A percentile compares a stretch with the other conserved stretches of the same genome.
Evolutionary conservation across 1,140 invertebrate species (phyloP).

Genomic region (Theocolax elegans): DNA sequence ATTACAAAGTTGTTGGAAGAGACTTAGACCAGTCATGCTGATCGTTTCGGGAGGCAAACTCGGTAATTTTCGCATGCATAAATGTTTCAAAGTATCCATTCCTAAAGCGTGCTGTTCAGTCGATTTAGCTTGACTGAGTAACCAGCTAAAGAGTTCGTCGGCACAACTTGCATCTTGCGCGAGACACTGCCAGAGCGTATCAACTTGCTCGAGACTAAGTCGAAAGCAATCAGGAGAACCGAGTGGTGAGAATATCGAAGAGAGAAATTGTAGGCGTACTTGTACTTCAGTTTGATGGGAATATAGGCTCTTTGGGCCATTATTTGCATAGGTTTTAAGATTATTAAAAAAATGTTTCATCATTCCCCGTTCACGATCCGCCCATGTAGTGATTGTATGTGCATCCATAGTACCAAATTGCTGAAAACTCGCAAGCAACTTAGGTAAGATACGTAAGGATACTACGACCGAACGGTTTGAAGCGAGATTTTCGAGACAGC

Average conservation of each 20-base stretch:
- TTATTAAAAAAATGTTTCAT: constrained; percentile 93
- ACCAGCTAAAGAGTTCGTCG: constrained; percentile 93
- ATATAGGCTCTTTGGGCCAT: constrained; percentile 71
- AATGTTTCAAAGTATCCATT: constrained; percentile 85
- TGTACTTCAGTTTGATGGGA: constrained; percentile 91
- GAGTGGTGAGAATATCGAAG: constrained; percentile 89
- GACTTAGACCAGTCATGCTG: constrained; percentile 89
- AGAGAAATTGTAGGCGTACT: constrained; percentile 89
- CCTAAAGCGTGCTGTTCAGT: constrained; percentile 92
- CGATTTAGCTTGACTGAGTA: constrained; percentile 88
- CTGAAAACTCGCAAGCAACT: constrained; percentile 91
- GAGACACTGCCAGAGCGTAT: constrained; percentile 90
- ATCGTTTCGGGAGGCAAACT: constrained; percentile 87
- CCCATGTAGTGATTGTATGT: constrained; percentile 87
- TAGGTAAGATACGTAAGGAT: constrained; percentile 87
- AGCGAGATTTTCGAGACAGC: constrained; percentile 90
- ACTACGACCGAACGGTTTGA: constrained; percentile 89
- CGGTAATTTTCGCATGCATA: constrained; percentile 90
- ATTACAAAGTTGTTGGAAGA: constrained; percentile 92
- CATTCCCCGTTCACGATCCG: constrained; percentile 89
- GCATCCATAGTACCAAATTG: constrained; percentile 86
- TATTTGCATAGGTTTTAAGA: constrained; percentile 73
- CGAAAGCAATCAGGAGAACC: constrained; percentile 91
- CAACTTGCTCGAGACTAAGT: constrained; percentile 88
- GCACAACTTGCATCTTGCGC: constrained; percentile 84